phyloP scores from a whole-genome alignment of 2,888 invertebrate genomes.

The Macrosoma leucophasiata region DNA sequence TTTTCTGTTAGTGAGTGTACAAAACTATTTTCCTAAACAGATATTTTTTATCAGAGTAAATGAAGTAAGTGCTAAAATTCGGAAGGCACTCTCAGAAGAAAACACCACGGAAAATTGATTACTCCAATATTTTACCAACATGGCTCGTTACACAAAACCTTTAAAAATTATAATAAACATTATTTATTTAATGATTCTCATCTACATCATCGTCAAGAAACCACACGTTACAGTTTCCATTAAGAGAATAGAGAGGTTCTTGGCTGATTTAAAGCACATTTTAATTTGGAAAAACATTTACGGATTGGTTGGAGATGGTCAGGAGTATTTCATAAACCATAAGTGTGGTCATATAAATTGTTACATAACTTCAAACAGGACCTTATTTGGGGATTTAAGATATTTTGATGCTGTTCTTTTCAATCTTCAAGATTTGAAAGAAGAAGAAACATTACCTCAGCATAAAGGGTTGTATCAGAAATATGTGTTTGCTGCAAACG shows the following conservation, averaged over 20 bases:
- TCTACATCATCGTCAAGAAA: slow-evolving; percentile 17
- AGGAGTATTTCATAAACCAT: slow-evolving; percentile 35
- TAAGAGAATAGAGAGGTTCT: slow-evolving; percentile 37
- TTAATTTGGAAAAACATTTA: slow-evolving; percentile 48
- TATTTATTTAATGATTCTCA: no score
- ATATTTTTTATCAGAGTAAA: no score
- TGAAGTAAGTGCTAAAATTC: no score
- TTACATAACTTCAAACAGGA: slow-evolving; percentile 47
- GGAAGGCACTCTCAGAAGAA: no score
- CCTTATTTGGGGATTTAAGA: slow-evolving; percentile 39
- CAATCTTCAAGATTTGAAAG: slow-evolving; percentile 41
- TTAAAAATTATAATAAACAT: no score
- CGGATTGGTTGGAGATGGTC: slow-evolving; percentile 36
- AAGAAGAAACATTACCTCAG: slow-evolving; percentile 30
- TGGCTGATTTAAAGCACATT: slow-evolving; percentile 48
- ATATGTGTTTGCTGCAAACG: slow-evolving; percentile 54
- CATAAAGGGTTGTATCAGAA: slow-evolving; percentile 43
- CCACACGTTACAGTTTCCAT: slow-evolving; percentile 18
- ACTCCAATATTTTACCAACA: no score
- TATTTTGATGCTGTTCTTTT: slow-evolving; percentile 58
- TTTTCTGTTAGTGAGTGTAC: no score
- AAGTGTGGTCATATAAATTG: slow-evolving; percentile 46
- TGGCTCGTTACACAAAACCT: no score
- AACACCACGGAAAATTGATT: no score
- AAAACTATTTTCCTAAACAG: no score